phyloP scores from a whole-genome alignment of 2,888 invertebrate species.

The Eumacrocentrus americanus region DNA sequence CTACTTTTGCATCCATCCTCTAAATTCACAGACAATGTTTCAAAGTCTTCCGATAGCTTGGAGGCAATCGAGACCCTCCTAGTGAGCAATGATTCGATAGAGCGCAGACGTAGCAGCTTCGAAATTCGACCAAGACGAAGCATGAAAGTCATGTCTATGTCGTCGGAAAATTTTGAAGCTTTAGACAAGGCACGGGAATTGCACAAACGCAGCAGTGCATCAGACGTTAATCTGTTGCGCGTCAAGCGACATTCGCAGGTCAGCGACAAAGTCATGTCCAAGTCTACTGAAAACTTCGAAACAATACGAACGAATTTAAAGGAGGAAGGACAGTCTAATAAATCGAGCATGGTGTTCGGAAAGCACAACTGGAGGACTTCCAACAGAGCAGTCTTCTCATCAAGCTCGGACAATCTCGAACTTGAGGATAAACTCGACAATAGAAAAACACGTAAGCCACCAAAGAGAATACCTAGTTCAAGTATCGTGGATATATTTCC shows the following conservation, averaged over 20 bases:
- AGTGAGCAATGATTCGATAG: constrained; percentile 44
- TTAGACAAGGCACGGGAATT: constrained; percentile 41
- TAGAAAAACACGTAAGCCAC: constrained; percentile 44
- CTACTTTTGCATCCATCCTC: constrained; percentile 36
- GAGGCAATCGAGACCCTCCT: constrained; percentile 47
- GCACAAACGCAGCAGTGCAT: constrained; percentile 51
- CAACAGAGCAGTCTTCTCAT: constrained; percentile 51
- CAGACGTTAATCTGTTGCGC: constrained; percentile 50
- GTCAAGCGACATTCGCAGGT: constrained; percentile 42
- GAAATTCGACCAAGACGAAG: constrained; percentile 43
- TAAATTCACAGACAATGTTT: constrained; percentile 46
- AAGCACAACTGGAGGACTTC: constrained; percentile 39
- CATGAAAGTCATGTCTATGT: constrained; percentile 52
- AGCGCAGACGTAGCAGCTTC: constrained; percentile 46
- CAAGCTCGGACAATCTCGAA: constrained; percentile 57
- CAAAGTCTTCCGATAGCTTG: constrained; percentile 54
- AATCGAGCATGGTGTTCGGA: constrained; percentile 23
- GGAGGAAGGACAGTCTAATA: constrained; percentile 26
- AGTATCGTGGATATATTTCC: constrained; percentile 45
- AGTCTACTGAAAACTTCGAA: constrained; percentile 55
- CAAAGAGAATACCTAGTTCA: constrained; percentile 51
- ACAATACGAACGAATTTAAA: constrained; percentile 37
- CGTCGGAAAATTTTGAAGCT: constrained; percentile 54
- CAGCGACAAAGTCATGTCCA: constrained; percentile 42
- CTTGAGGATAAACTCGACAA: constrained; percentile 51